A percentile compares a stretch with the other conserved stretches of the same genome.
phyloP scores from a whole-genome alignment of 2,888 invertebrate species.

The Nomada fucata region DNA sequence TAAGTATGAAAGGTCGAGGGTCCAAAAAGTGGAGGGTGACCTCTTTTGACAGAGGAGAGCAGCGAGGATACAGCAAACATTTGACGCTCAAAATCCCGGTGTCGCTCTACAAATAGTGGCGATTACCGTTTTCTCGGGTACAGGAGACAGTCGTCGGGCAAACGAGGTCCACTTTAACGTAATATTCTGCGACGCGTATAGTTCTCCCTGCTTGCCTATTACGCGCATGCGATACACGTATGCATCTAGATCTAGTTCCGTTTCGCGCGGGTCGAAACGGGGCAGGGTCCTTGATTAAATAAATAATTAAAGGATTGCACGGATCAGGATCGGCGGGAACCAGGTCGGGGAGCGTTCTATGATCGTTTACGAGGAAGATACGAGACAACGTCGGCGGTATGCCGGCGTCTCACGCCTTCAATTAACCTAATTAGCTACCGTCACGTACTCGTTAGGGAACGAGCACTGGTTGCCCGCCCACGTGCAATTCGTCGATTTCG shows the following conservation, averaged over 20 bases:
- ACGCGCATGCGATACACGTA: background rate
- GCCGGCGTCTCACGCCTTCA: conserved; percentile 61
- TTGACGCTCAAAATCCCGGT: no score
- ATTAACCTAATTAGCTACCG: conserved; percentile 73
- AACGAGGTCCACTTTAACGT: no score
- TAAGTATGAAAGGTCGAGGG: no score
- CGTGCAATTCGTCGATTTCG: conserved; percentile 45
- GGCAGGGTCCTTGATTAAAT: conserved; percentile 27
- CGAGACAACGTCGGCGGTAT: conserved; percentile 44
- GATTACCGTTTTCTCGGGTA: no score
- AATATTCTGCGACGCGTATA: background rate
- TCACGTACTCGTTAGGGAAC: conserved; percentile 62
- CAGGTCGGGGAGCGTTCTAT: conserved; percentile 37
- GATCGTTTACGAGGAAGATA: conserved; percentile 50
- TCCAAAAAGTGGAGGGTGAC: no score
- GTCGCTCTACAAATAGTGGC: no score
- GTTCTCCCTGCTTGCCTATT: background rate
- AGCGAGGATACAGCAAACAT: no score
- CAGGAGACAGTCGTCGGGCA: no score
- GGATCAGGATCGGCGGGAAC: conserved; percentile 29
- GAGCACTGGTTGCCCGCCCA: conserved; percentile 36
- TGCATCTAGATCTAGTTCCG: background rate
- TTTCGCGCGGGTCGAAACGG: background rate
- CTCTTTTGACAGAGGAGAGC: no score
- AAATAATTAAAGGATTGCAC: conserved; percentile 39